Percentiles rank a stretch among this genome's conserved stretches.
These are phyloP conservation scores for Nasonia vitripennis DNA, from an alignment of 1,140 invertebrate species.

Conservation along the genomic window DNA sequence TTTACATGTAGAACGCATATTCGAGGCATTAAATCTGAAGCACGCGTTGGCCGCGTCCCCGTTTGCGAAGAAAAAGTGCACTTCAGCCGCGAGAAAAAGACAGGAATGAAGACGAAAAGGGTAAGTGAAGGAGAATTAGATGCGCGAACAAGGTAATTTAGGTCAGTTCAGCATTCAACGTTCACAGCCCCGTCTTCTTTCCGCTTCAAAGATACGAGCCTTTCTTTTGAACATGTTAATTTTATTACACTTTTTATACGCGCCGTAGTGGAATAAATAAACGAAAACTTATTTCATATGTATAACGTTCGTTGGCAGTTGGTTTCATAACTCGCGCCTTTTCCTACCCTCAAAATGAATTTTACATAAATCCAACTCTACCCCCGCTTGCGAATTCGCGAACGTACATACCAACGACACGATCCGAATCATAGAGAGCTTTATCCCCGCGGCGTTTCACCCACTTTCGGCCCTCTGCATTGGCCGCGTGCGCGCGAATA, in stretches of 20 bases:
- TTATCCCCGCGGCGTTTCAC: background rate
- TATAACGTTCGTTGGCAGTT: background rate
- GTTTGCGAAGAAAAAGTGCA: conserved; percentile 25
- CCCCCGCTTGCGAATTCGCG: background rate
- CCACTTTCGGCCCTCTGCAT: background rate
- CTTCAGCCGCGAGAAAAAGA: conserved; percentile 5
- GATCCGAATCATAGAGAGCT: background rate
- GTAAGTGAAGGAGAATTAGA: background rate
- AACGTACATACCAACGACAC: background rate
- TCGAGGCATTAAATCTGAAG: background rate
- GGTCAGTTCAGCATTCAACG: conserved; percentile 19
- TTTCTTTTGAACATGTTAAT: background rate
- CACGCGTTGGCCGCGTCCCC: conserved; percentile 1
- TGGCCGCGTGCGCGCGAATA: background rate
- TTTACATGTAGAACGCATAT: conserved; percentile 25
- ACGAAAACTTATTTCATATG: background rate
- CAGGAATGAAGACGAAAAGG: conserved; percentile 15
- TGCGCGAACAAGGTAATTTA: conserved; percentile 22
- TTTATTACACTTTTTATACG: background rate
- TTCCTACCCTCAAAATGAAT: background rate
- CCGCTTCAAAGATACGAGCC: background rate
- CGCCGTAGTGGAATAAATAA: background rate
- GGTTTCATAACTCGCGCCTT: too few species aligned
- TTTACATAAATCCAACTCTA: background rate
- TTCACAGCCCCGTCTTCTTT: background rate